These are phyloP conservation scores for Cygnus atratus DNA, from an alignment of 2,113 vertebrate genomes.

Conservation along the genomic window DNA sequence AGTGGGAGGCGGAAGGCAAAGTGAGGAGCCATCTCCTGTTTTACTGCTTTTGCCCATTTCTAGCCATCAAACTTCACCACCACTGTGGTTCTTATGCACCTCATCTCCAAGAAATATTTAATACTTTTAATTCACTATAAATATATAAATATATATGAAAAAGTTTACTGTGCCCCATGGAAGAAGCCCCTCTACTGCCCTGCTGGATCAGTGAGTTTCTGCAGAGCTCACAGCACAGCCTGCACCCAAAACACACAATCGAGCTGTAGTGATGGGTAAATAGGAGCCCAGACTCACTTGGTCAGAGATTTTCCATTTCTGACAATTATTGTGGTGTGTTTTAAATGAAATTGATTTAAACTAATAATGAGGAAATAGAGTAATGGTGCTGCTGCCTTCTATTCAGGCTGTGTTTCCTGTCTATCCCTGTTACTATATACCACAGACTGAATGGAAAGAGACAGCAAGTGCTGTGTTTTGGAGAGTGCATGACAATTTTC, in stretches of 20 bases:
- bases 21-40: neutral
- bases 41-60: neutral
- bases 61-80: neutral
- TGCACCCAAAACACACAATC: neutral
- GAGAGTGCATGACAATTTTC: neutral
- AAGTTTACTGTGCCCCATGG: neutral
- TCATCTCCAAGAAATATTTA: neutral
- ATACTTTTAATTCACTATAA: neutral
- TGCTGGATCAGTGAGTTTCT: neutral
- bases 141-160: neutral
- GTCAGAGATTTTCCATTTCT: neutral
- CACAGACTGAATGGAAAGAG: neutral
- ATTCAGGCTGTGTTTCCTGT: neutral
- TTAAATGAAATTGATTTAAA: neutral
- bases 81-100: neutral
- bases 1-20: neutral
- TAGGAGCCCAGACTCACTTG: neutral
- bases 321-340: neutral
- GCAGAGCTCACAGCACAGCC: neutral
- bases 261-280: neutral
- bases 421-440: neutral
- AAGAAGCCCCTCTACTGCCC: neutral
- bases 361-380: neutral
- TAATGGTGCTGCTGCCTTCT: neutral
- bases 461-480: neutral